phyloP scores from a whole-genome alignment of 2,888 invertebrate species.

The Stenodera caucasica region DNA sequence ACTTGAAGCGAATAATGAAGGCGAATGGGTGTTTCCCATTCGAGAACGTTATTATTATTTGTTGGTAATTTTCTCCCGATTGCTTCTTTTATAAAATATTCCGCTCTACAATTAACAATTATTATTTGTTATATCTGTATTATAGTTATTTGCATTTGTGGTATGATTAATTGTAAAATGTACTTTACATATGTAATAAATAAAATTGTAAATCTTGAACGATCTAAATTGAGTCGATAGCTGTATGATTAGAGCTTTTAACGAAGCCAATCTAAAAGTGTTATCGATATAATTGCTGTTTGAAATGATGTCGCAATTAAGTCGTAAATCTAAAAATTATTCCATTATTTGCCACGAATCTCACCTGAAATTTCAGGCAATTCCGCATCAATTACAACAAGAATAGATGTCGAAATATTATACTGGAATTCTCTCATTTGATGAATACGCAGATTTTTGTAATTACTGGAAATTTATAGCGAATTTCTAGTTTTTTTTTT shows the following conservation, averaged over 20 bases:
- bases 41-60: slow-evolving; percentile 34
- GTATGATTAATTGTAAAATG: neutral
- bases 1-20: slow-evolving; percentile 38
- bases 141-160: neutral
- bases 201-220: neutral
- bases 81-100: neutral
- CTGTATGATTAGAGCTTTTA: neutral
- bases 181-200: neutral
- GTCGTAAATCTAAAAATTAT: too few relatives aligned
- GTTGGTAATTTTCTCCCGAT: slow-evolving; percentile 17
- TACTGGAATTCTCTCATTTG: too few relatives aligned
- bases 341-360: too few relatives aligned
- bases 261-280: neutral
- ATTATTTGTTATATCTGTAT: slow-evolving; percentile 2
- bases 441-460: too few relatives aligned
- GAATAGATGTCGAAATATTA: too few relatives aligned
- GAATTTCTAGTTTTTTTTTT: too few relatives aligned
- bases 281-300: too few relatives aligned
- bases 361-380: too few relatives aligned
- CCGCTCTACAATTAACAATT: slow-evolving; percentile 4
- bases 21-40: slow-evolving; percentile 41
- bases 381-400: too few relatives aligned
- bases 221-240: neutral
- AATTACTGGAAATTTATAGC: too few relatives aligned
- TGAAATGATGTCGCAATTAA: too few relatives aligned